These are phyloP conservation scores for Mylabris phalerata DNA, from an alignment of 1,140 invertebrate species.

Conservation along the genomic window DNA sequence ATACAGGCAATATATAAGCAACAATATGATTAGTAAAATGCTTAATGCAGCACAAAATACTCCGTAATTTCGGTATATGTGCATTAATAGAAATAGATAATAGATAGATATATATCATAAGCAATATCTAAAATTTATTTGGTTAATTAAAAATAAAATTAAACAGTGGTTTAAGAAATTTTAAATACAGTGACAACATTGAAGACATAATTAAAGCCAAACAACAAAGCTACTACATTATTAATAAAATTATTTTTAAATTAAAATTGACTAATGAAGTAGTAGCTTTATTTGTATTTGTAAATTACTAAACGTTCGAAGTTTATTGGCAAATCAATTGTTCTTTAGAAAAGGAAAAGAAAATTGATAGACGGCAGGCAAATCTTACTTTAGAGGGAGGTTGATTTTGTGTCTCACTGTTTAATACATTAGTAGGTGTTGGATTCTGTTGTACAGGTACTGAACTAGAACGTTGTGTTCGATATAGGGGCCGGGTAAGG, in stretches of 20 bases:
- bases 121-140: too few relatives aligned
- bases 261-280: too few relatives aligned
- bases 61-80: constrained; percentile 24
- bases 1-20: constrained; percentile 36
- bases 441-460: constrained; percentile 51
- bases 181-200: constrained; percentile 11
- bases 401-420: constrained; percentile 26
- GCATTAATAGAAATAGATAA: neutral
- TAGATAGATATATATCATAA: neutral
- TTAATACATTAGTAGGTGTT: constrained; percentile 25
- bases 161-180: too few relatives aligned
- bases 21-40: constrained; percentile 31
- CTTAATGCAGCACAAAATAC: constrained; percentile 24
- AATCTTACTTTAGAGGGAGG: constrained; percentile 33
- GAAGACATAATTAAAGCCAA: constrained; percentile 9
- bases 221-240: constrained; percentile 5
- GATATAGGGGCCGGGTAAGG: constrained; percentile 47
- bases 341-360: too few relatives aligned
- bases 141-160: too few relatives aligned
- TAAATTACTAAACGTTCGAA: too few relatives aligned
- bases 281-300: too few relatives aligned
- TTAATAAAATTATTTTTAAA: too few relatives aligned
- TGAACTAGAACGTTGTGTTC: constrained; percentile 54
- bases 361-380: constrained; percentile 9
- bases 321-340: too few relatives aligned